These are phyloP conservation scores for Melinaea marsaeus DNA, from an alignment of 2,888 invertebrate genomes.

Conservation along the genomic window DNA sequence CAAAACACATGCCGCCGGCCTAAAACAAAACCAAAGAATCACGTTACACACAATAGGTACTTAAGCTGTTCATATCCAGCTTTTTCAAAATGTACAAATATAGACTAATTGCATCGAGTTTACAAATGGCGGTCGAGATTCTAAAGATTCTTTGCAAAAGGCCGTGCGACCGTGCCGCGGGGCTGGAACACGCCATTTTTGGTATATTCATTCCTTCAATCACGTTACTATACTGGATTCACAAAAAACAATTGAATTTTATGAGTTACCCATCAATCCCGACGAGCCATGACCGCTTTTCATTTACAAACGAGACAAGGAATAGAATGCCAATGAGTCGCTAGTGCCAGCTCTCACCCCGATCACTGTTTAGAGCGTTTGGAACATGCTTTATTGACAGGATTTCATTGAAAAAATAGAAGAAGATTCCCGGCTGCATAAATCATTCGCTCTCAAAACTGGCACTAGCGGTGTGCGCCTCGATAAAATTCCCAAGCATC, in stretches of 20 bases:
- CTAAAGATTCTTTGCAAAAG: conserved; percentile 21
- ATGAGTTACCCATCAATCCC: conserved; percentile 16
- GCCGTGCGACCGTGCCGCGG: conserved; percentile 23
- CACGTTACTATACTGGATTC: conserved; percentile 18
- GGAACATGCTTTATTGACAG: conserved; percentile 33
- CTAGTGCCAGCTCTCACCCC: conserved; percentile 30
- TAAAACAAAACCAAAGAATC: not conserved
- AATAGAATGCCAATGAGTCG: conserved; percentile 28
- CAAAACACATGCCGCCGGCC: too few relatives aligned
- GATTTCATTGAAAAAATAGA: conserved; percentile 35
- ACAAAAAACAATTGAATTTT: conserved; percentile 23
- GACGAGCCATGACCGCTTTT: conserved; percentile 11
- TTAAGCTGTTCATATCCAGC: conserved; percentile 10
- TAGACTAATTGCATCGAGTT: conserved; percentile 26
- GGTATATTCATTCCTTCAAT: conserved; percentile 27
- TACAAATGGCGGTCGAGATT: conserved; percentile 27
- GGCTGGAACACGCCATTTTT: conserved; percentile 22
- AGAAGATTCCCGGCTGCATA: conserved; percentile 35
- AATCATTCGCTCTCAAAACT: conserved; percentile 51
- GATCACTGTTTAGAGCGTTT: conserved; percentile 27
- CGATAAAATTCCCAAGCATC: conserved; percentile 62
- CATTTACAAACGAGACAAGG: conserved; percentile 24
- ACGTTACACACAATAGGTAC: conserved; percentile 6
- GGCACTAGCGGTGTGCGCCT: conserved; percentile 64
- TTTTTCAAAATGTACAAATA: conserved; percentile 23